Base-by-base conservation (phyloP, 2,888 invertebrate species). In the Caenorhabditis angaria region DNA sequence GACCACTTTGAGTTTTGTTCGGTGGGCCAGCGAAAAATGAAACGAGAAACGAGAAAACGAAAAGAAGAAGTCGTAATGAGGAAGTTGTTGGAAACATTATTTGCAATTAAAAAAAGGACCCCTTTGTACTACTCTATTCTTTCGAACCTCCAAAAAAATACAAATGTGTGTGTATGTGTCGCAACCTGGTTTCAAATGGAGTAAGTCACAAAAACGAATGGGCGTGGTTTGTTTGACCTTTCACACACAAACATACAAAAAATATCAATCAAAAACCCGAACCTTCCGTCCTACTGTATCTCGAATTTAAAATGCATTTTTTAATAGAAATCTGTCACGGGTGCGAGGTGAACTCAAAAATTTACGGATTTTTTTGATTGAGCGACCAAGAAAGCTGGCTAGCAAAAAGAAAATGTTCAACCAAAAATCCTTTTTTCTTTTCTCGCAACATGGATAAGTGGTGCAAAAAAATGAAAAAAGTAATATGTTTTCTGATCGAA, bases 221-320 rank as follows among this genome's bases (percentile, higher is more conserved):
- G 57, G 61, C 41, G 61, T 61, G 61, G 66, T n/a, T 25, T 32
- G 2, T 20, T 18, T 50, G 28, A 29, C 41, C 41, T 41, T 41
- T 41, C 12, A 54, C 35, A 51, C 56, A 56, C 56, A 61, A 61
- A 55, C 61, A 61, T 20, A 63, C n/a, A n/a, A n/a, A n/a, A n/a
- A n/a, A 70, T 65, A 70, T 70, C 64, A 70, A 50, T 50, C 22
- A 50, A 18, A 22, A 4, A 3, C 50, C 50, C n/a, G 50, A 25
- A 57, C 62, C 62, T 63, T 53, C 63, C 68, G 62, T 54, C 59
- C 59, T 53, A 41, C 57, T 64, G 64, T 63, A 65, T 64, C 69
- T 51, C 41, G 10, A 25, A 62, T 65, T 50, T 28, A 35, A 70
- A 70, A 70, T 70, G 70, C 70, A 70, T 70, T 70, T 70, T 70